Evolutionary conservation across 2,113 vertebrate genomes (phyloP).

Genomic region (Grantiella picta): DNA sequence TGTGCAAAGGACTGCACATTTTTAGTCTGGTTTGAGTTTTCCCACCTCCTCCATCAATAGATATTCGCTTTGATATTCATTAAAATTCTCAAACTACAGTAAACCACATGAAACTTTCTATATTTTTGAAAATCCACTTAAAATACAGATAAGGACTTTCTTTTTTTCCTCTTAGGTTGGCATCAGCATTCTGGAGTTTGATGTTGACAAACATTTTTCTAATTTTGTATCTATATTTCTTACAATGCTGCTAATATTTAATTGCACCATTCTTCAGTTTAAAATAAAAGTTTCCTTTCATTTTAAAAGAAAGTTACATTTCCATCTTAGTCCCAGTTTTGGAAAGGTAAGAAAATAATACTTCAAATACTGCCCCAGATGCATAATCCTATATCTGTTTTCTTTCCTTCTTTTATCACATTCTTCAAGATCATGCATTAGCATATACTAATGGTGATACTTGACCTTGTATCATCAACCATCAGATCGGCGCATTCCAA

Average conservation of each 20-base stretch:
- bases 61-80: not conserved
- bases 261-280: not conserved
- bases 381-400: accelerated
- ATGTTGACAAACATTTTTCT: not conserved
- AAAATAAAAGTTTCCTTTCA: not conserved
- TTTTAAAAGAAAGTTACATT: not conserved
- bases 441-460: not conserved
- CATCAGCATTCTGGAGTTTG: not conserved
- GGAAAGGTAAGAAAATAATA: not conserved
- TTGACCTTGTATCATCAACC: not conserved
- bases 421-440: not conserved
- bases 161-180: not conserved
- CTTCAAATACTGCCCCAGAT: not conserved
- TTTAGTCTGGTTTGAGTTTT: not conserved
- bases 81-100: not conserved
- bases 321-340: accelerated
- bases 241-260: not conserved
- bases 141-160: not conserved
- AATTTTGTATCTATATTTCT: not conserved
- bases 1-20: not conserved
- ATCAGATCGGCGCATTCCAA: not conserved
- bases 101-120: not conserved
- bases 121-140: not conserved
- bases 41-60: not conserved
- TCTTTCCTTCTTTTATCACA: not conserved